Percentiles rank a stretch among this genome's conserved stretches.
phyloP scores from a whole-genome alignment of 2,113 vertebrate genomes.

The Podarcis raffonei region DNA sequence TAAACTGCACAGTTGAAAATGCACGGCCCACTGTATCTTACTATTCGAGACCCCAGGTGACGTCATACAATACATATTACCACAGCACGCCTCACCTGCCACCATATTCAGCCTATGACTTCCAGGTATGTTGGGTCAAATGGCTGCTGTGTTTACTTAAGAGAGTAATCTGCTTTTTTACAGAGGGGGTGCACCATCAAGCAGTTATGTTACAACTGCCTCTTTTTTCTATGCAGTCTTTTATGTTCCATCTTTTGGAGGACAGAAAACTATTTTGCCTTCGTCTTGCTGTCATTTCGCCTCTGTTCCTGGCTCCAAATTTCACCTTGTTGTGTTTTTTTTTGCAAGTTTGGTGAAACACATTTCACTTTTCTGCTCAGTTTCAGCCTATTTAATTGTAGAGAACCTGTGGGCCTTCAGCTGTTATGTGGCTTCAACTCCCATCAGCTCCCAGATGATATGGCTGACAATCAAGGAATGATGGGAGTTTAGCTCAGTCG shows the following conservation, averaged over 20 bases:
- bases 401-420: too few species aligned
- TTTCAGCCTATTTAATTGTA: background rate
- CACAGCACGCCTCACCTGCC: conserved; percentile 93
- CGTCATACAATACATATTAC: conserved; percentile 87
- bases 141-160: background rate
- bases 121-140: conserved; percentile 82
- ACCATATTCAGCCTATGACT: conserved; percentile 93
- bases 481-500: too few species aligned
- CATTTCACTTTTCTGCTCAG: background rate
- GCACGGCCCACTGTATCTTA: conserved; percentile 81
- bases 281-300: background rate
- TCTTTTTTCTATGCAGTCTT: background rate
- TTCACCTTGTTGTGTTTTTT: background rate
- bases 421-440: too few species aligned
- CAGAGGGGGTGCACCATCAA: too few species aligned
- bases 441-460: too few species aligned
- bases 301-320: background rate
- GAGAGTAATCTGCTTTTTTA: background rate
- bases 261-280: background rate
- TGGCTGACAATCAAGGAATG: too few species aligned
- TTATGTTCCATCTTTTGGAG: background rate
- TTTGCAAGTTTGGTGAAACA: too few species aligned
- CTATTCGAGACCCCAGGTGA: conserved; percentile 80
- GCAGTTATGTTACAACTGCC: background rate
- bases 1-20: conserved; percentile 88